phyloP scores from a whole-genome alignment of 2,888 invertebrate species.

The Chrysodeixis includens region DNA sequence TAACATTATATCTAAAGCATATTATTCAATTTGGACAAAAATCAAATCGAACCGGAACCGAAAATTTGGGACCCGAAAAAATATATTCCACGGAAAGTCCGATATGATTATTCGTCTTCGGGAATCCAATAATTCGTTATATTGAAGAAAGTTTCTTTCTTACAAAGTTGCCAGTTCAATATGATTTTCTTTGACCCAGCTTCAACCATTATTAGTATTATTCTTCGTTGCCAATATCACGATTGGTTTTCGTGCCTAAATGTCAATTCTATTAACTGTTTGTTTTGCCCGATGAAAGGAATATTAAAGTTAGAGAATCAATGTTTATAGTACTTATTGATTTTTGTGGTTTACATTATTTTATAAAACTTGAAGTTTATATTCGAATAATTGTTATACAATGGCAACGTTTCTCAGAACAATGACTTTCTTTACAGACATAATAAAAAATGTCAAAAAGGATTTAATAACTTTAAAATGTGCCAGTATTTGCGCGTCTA shows the following conservation, averaged over 20 bases:
- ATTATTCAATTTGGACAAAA: conserved; percentile 69
- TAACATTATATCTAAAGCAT: conserved; percentile 56
- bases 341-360: background rate
- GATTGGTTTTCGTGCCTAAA: conserved; percentile 55
- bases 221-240: conserved; percentile 74
- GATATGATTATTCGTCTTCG: conserved; percentile 76
- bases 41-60: conserved; percentile 60
- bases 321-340: background rate
- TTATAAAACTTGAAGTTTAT: background rate
- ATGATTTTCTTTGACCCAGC: conserved; percentile 82
- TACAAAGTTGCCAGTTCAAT: conserved; percentile 75
- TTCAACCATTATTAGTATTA: conserved; percentile 79
- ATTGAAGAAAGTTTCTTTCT: conserved; percentile 82
- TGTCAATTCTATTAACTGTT: conserved; percentile 54
- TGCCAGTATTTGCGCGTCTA: too few species aligned
- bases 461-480: too few species aligned
- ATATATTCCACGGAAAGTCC: conserved; percentile 73
- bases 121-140: conserved; percentile 86
- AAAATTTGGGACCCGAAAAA: conserved; percentile 53
- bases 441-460: too few species aligned
- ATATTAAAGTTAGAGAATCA: conserved; percentile 42
- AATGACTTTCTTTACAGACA: too few species aligned
- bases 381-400: background rate
- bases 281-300: conserved; percentile 38
- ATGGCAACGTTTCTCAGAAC: too few species aligned